These are phyloP conservation scores for Polydrusus tereticollis DNA, from an alignment of 2,888 invertebrate genomes.

Conservation along the genomic window DNA sequence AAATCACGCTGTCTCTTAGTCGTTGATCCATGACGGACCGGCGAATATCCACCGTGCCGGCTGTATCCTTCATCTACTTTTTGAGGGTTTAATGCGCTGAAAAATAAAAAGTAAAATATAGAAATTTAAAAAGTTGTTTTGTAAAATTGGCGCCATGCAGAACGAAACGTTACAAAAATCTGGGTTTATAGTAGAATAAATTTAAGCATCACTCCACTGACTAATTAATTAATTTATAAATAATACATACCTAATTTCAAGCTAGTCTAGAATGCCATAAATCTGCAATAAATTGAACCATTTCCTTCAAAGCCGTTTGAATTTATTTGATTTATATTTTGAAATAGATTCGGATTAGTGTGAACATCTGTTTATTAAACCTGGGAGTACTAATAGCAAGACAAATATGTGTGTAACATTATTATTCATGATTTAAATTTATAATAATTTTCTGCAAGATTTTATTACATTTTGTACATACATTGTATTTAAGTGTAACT, in stretches of 20 bases:
- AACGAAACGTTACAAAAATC: not conserved
- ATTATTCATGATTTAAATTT: conserved; percentile 12
- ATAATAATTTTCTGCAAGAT: not conserved
- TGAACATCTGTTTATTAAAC: conserved; percentile 25
- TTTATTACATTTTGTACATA: not conserved
- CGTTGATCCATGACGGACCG: too few species aligned
- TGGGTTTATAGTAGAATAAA: not conserved
- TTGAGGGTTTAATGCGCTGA: too few species aligned
- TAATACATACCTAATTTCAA: not conserved
- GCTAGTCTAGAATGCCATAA: not conserved
- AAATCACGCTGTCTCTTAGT: too few species aligned
- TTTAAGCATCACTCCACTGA: not conserved
- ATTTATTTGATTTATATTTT: conserved; percentile 11
- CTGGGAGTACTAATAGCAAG: conserved; percentile 12
- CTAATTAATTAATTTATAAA: not conserved
- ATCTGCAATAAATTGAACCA: conserved; percentile 7
- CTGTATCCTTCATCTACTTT: too few species aligned
- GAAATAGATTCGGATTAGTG: conserved; percentile 20
- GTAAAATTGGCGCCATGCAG: not conserved
- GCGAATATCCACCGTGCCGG: too few species aligned
- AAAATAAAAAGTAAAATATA: not conserved
- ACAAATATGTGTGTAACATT: conserved; percentile 4
- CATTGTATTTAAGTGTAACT: not conserved
- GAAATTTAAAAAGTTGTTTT: not conserved
- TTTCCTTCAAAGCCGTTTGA: conserved; percentile 1